Percentiles rank a stretch among this genome's conserved stretches.
These are phyloP conservation scores for Lepidocolaptes lacrymiger DNA, from an alignment of 2,797 vertebrate genomes.

Conservation along the genomic window DNA sequence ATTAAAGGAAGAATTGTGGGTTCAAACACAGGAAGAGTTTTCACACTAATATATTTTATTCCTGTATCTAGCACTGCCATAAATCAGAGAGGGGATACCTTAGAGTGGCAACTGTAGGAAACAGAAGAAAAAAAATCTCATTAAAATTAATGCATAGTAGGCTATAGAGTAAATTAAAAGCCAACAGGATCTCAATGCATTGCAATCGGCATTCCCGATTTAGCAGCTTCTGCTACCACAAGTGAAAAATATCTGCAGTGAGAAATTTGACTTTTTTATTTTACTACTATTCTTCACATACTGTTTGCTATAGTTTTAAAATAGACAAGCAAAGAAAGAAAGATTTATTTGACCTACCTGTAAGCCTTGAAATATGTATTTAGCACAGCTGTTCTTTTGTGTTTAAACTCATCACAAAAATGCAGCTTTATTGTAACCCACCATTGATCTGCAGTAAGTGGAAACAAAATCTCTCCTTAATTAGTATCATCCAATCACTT, in stretches of 20 bases:
- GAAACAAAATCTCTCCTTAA: constrained; percentile 88
- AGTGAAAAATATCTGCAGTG: constrained; percentile 30
- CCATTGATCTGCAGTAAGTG: constrained; percentile 83
- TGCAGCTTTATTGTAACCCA: constrained; percentile 80
- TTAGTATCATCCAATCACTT: constrained; percentile 87
- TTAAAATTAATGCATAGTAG: constrained; percentile 27
- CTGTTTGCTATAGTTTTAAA: constrained; percentile 57
- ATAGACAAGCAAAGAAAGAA: constrained; percentile 51
- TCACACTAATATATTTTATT: constrained; percentile 1
- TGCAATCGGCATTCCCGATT: constrained; percentile 19
- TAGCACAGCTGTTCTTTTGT: constrained; percentile 81
- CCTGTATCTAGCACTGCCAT: neutral
- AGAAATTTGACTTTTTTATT: constrained; percentile 67
- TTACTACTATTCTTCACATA: constrained; percentile 36
- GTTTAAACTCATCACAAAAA: constrained; percentile 79
- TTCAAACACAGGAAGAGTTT: constrained; percentile 20
- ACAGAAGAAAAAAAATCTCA: constrained; percentile 31
- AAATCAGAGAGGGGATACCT: constrained; percentile 5
- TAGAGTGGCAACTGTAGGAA: constrained; percentile 42
- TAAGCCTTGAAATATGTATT: constrained; percentile 81
- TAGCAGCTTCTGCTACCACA: constrained; percentile 27
- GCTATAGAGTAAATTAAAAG: constrained; percentile 56
- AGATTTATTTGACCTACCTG: constrained; percentile 79
- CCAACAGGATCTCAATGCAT: constrained; percentile 32
- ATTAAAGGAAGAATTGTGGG: constrained; percentile 33